Evolutionary conservation across 2,113 vertebrate species (phyloP).

Genomic region (Festucalex cinctus): DNA sequence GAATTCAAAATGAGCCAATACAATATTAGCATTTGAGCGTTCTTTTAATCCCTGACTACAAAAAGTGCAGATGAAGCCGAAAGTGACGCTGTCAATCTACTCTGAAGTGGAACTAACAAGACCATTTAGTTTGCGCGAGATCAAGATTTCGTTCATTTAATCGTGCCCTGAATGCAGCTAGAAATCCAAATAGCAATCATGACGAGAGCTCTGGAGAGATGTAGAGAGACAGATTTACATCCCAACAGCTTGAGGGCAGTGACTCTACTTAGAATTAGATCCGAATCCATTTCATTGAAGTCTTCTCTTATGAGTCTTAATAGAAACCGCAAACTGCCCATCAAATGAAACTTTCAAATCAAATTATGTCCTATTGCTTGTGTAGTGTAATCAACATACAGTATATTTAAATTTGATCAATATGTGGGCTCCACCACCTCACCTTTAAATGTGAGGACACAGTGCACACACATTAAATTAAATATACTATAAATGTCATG

Average conservation of each 20-base stretch:
- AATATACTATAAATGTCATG: slow-evolving; percentile 17
- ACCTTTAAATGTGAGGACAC: neutral
- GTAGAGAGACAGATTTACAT: slow-evolving; percentile 64
- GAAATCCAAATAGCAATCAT: slow-evolving; percentile 64
- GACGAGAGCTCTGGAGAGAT: slow-evolving; percentile 63
- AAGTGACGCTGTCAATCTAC: slow-evolving; percentile 13
- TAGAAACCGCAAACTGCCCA: slow-evolving; percentile 41
- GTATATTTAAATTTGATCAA: slow-evolving; percentile 30
- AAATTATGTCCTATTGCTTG: slow-evolving; percentile 21
- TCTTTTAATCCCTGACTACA: neutral
- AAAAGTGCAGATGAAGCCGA: slow-evolving; percentile 9
- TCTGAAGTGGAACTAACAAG: slow-evolving; percentile 25
- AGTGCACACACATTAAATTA: slow-evolving; percentile 3
- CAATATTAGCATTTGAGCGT: neutral
- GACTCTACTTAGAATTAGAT: slow-evolving; percentile 62
- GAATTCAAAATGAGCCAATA: neutral
- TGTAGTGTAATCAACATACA: neutral
- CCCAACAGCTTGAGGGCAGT: slow-evolving; percentile 62
- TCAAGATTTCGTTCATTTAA: slow-evolving; percentile 54
- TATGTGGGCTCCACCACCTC: slow-evolving; percentile 20
- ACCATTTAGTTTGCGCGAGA: slow-evolving; percentile 49
- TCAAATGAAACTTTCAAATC: slow-evolving; percentile 37
- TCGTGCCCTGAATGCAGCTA: slow-evolving; percentile 38
- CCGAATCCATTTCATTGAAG: slow-evolving; percentile 58
- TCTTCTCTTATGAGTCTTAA: slow-evolving; percentile 54